Evolutionary conservation across 2,113 vertebrate genomes (phyloP).

Genomic region (Peromyscus maniculatus): DNA sequence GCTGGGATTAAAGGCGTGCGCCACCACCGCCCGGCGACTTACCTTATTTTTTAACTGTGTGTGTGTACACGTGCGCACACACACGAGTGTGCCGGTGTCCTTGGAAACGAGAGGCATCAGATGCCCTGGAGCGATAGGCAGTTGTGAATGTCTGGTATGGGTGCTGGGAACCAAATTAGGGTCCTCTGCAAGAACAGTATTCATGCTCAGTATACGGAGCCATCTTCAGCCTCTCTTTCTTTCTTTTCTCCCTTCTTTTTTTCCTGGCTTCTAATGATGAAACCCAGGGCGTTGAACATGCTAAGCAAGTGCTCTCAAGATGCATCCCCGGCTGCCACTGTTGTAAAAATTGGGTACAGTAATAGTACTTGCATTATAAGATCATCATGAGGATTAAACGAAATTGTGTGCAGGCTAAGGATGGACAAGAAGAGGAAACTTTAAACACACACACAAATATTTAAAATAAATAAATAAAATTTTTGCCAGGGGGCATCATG

Average conservation of each 20-base stretch:
- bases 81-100: too few species aligned
- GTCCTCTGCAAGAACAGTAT: background rate
- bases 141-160: background rate
- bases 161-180: background rate
- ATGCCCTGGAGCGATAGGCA: background rate
- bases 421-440: background rate
- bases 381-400: background rate
- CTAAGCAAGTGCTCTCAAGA: background rate
- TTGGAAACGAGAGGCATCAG: too few species aligned
- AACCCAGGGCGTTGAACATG: background rate
- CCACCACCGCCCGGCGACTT: too few species aligned
- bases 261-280: background rate
- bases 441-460: background rate
- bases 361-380: background rate
- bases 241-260: background rate
- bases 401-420: background rate
- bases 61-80: too few species aligned
- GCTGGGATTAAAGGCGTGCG: too few species aligned
- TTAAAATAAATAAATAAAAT: background rate
- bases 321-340: background rate
- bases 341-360: background rate
- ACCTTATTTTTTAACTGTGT: background rate
- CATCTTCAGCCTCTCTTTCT: background rate
- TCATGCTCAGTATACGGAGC: background rate
- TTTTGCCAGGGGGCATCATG: background rate